Conservation (phyloP, 2,113 vertebrate species). For the Paracanthobrama guichenoti region DNA sequence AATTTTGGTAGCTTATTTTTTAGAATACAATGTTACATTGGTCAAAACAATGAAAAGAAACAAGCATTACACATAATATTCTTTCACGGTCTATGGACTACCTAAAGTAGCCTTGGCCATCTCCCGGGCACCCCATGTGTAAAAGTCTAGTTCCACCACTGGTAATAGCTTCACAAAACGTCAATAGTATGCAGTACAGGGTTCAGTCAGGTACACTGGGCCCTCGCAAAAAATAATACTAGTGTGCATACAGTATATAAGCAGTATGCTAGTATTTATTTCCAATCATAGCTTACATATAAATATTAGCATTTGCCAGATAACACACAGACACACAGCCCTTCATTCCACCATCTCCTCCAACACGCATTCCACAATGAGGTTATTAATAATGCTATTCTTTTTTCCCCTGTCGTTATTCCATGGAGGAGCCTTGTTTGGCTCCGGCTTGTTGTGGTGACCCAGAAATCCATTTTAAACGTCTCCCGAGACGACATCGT, state of each 20-base stretch:
- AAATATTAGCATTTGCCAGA: constrained; percentile 9
- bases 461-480: constrained; percentile 54
- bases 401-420: constrained; percentile 9
- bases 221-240: not conserved
- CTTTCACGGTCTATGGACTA: too few species aligned
- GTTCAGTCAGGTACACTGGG: not conserved
- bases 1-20: too few species aligned
- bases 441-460: constrained; percentile 42
- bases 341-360: not conserved
- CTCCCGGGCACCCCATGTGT: too few species aligned
- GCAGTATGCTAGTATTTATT: not conserved
- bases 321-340: not conserved
- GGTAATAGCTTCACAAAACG: not conserved
- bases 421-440: constrained; percentile 43
- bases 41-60: too few species aligned
- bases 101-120: too few species aligned
- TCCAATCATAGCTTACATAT: not conserved
- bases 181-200: not conserved
- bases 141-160: too few species aligned
- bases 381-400: constrained; percentile 6
- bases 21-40: too few species aligned
- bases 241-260: not conserved
- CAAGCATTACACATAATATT: too few species aligned
- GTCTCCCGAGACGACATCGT: constrained; percentile 42
- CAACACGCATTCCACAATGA: constrained; percentile 39